A percentile compares a stretch with the other conserved stretches of the same genome.
Conservation (phyloP, 2,797 vertebrate species). For the Spheniscus humboldti region DNA sequence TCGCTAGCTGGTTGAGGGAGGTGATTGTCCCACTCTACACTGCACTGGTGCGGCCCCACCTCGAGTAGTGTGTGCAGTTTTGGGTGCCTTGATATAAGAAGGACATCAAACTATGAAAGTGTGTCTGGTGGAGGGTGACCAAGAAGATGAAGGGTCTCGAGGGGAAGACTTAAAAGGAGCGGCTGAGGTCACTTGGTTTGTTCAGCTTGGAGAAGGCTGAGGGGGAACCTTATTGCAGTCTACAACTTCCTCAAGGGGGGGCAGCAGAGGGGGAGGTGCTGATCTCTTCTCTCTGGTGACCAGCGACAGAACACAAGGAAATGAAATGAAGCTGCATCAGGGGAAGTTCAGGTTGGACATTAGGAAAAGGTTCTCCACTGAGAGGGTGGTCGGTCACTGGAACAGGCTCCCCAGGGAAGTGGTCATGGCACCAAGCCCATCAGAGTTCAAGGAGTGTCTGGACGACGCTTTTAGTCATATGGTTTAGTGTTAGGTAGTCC, state of each 20-base stretch:
- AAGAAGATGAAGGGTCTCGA: neutral
- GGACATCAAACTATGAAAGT: too few relatives aligned
- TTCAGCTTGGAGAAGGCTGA: neutral
- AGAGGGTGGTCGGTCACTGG: neutral
- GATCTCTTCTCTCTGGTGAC: neutral
- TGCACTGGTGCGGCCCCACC: neutral
- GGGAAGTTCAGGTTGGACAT: neutral
- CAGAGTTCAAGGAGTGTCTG: neutral
- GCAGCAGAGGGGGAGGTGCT: neutral
- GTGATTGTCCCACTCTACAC: neutral
- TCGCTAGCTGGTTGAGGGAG: neutral
- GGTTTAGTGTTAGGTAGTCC: neutral
- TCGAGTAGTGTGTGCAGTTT: neutral
- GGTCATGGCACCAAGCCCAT: neutral
- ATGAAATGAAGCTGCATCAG: neutral
- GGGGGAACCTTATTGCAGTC: neutral
- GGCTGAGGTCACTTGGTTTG: neutral
- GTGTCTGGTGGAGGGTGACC: neutral
- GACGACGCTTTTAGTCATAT: neutral
- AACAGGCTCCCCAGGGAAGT: neutral
- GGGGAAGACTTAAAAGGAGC: neutral
- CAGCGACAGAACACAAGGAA: neutral
- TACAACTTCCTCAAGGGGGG: neutral
- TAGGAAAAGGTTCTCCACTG: neutral
- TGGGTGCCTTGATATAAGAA: neutral